These are phyloP conservation scores for Latheticus oryzae DNA, from an alignment of 2,888 invertebrate genomes.

Conservation along the genomic window DNA sequence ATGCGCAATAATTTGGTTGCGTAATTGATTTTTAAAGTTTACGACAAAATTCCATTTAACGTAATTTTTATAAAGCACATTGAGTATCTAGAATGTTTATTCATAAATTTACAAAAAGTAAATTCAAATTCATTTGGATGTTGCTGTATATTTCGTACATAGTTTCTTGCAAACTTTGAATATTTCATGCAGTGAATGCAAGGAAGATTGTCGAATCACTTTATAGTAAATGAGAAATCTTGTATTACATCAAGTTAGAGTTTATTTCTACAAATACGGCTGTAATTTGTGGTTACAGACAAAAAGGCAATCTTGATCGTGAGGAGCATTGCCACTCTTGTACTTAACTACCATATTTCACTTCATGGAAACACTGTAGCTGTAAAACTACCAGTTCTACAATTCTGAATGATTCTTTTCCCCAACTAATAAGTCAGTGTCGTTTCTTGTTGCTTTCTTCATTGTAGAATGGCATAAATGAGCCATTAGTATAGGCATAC, in stretches of 20 bases:
- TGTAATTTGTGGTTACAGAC: slow-evolving; percentile 48
- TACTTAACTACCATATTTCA: slow-evolving; percentile 39
- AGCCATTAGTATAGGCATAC: slow-evolving; percentile 34
- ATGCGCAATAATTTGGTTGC: no score
- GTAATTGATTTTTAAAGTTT: no score
- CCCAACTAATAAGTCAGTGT: slow-evolving; percentile 17
- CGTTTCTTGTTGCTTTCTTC: slow-evolving; percentile 20
- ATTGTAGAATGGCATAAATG: slow-evolving; percentile 29
- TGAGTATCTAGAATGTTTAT: no score
- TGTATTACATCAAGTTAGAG: slow-evolving; percentile 50
- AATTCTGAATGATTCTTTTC: slow-evolving; percentile 14
- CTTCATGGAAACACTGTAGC: slow-evolving; percentile 32
- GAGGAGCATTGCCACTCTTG: slow-evolving; percentile 44
- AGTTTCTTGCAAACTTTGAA: slow-evolving; percentile 30
- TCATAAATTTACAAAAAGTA: no score
- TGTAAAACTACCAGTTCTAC: slow-evolving; percentile 24
- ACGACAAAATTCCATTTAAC: no score
- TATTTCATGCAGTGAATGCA: slow-evolving; percentile 44
- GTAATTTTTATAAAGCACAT: no score
- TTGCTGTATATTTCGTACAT: neutral
- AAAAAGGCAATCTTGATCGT: slow-evolving; percentile 52
- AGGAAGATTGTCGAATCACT: slow-evolving; percentile 46
- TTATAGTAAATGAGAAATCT: slow-evolving; percentile 51
- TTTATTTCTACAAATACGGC: slow-evolving; percentile 49
- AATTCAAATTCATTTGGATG: neutral